Base-by-base conservation (phyloP, 1,140 invertebrate species). In the Drosophila nannoptera region DNA sequence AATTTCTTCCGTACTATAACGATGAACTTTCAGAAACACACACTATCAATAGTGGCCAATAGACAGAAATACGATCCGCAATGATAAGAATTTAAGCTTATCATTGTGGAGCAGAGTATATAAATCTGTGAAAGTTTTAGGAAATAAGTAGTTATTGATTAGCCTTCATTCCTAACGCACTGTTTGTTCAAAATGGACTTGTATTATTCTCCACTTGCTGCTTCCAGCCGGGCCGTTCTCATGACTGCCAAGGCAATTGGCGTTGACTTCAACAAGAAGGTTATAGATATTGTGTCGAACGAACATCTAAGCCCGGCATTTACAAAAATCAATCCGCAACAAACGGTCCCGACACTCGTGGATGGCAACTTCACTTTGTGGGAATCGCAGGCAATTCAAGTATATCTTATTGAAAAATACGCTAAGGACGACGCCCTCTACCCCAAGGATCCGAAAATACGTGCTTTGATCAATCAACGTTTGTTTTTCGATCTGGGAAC, bases 251-350 rank as follows among this genome's bases (percentile, higher is more conserved):
- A 90, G 56, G 83, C 81, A 8, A 60, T 92, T 2, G 90, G 89
- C 1, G 12, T 92, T 4, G 81, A 91, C 32, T 58, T 91, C 4
- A 84, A 89, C 22, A 61, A 72, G n/a, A 73, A 56, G 74, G 78
- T 92, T 4, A 88, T 92, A 0, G 91, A 94, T 74, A 77, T 94
- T 0, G 75, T 91, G 50, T 88, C 90, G 2, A 91, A 92, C 0
- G 94, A 95, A 53, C 92, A 94, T 46, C 77, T 92, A 14, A 93
- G 90, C 49, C 92, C 94, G 4, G 93, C 95, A 81, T 96, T 61
- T 33, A 1, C 61, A 5, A 74, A 89, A 50, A 78, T 81, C n/a
- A 89, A 89, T 64, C 89, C 89, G 7, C 77, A 87, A 49, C 87
- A 88, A 50, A 87, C 87, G 9, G 64, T 90, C 11, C 89, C 89